These are phyloP conservation scores for Nymphalis polychloros DNA, from an alignment of 2,888 invertebrate species.

Conservation along the genomic window DNA sequence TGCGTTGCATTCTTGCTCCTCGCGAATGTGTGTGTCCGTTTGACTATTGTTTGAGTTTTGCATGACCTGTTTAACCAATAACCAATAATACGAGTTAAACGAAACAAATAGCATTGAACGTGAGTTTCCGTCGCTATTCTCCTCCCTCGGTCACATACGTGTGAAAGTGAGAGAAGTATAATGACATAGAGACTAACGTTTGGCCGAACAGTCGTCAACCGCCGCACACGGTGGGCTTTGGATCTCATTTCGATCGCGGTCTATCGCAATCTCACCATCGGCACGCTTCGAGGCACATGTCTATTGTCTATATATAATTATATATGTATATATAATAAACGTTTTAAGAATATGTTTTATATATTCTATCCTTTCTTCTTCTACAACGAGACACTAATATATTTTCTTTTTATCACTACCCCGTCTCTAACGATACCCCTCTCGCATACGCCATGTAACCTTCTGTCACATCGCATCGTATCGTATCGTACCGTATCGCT, in stretches of 20 bases:
- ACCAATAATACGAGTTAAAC: constrained; percentile 23
- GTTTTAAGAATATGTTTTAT: constrained; percentile 35
- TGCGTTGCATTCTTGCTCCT: constrained; percentile 66
- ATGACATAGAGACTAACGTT: constrained; percentile 47
- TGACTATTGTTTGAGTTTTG: constrained; percentile 64
- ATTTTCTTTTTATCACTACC: constrained; percentile 60
- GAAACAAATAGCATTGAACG: constrained; percentile 37
- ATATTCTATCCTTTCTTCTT: constrained; percentile 49
- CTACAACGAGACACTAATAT: constrained; percentile 48
- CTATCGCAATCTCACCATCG: constrained; percentile 43
- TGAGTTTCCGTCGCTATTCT: constrained; percentile 44
- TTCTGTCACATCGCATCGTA: constrained; percentile 29
- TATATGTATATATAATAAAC: constrained; percentile 3
- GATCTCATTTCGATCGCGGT: constrained; percentile 45
- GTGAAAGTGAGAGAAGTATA: constrained; percentile 56
- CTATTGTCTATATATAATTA: constrained; percentile 21
- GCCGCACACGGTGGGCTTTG: constrained; percentile 43
- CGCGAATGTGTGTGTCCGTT: constrained; percentile 59
- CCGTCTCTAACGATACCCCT: constrained; percentile 56
- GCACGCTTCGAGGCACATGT: constrained; percentile 54
- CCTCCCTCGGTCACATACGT: constrained; percentile 56
- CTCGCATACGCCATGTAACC: constrained; percentile 59
- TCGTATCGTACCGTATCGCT: constrained; percentile 36
- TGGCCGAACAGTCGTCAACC: constrained; percentile 59
- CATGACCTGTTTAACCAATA: constrained; percentile 50